Evolutionary conservation across 1,140 invertebrate genomes (phyloP), one percentile per base, ranked within the genome.

Genomic region (Atta texana): DNA sequence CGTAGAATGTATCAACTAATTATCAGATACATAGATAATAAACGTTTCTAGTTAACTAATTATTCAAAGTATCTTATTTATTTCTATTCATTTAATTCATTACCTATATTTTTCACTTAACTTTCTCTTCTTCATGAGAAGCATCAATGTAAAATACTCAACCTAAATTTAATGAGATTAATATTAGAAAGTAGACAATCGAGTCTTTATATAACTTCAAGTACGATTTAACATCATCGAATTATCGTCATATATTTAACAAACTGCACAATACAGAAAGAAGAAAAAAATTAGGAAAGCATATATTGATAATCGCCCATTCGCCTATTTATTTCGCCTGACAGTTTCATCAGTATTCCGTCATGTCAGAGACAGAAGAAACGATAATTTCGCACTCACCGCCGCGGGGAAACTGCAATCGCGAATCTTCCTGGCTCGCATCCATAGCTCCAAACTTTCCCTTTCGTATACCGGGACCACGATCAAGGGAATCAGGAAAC

Each of bases 121-220:
- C 68, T 84, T 74, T 84, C 69, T 84, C 69, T 61, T 49, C 21
- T n/a, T 14, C 5, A 18, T n/a, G 2, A n/a, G 39, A 74, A 49
- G 14, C 51, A 61, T 39, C 55, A 61, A 82, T 74, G 21, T 34
- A 51, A 21, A 49, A 12, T 51, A 12, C 51, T 75, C 55, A 84
- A 84, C 69, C 39, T 84, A 84, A 74, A 84, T 82, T 74, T 49
- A 8, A 84, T 51, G 55, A 44, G 39, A 84, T 61, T n/a, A 74
- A 84, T 84, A 72, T 75, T 84, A 84, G 80, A 84, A 84, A 84
- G 80, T 34, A 49, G 39, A 55, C 24, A 51, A 84, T 72, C 39
- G 55, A 49, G 21, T 14, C 59, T 63, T 84, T 61, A 64, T 21
- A n/a, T 74, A 84, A 84, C 61, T 75, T 84, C 55, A 14, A 75